Base-by-base conservation (phyloP, 2,797 vertebrate species). In the Microctenopoma stevenorrisi region DNA sequence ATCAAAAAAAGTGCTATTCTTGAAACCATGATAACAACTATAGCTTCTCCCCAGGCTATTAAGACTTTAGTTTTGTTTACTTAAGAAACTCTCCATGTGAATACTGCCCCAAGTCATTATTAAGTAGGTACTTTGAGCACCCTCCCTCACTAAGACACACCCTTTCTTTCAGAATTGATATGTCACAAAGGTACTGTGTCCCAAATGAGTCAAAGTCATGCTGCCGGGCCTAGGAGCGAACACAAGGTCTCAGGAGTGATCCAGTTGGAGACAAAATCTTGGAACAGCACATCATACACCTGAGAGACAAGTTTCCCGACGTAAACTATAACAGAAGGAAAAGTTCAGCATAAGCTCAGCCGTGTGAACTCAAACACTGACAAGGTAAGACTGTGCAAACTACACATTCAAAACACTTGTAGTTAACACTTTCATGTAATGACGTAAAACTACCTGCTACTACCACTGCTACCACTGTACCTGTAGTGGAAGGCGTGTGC, bases 51-150 rank as follows among this genome's bases (percentile, higher is more conserved):
- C 6, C 33, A 15, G 77, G 80, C 70, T 44, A 58, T 68, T 72
- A 53, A 56, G 38, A 49, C 69, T 72, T 60, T 48, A 9, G 18
- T 4, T 63, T 33, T 88, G 76, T 87, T 88, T 76, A 79, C 79
- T 52, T 28, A 72, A 71, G 49, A 59, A 73, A 46, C 64, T 70
- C 61, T 60, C 49, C 18, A 37, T 78, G 43, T 58, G 50, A 78
- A 68, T 54, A 76, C 37, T 67, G 76, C 87, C 82, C 63, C 44
- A 7, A 60, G 88, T 85, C 83, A 82, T 80, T 81, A 74, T 74
- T 59, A 71, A 66, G 28, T 28, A 48, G 52, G 71, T 42, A 38
- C 75, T 68, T 5, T 53, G 47, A 76, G 33, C 64, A 58, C 5
- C 76, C 82, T 82, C 56, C 58, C 62, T 74, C 51, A 18, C 2